Percentiles rank a stretch among this genome's conserved stretches.
These are phyloP conservation scores for Fopius arisanus DNA, from an alignment of 1,140 invertebrate species.

Conservation along the genomic window DNA sequence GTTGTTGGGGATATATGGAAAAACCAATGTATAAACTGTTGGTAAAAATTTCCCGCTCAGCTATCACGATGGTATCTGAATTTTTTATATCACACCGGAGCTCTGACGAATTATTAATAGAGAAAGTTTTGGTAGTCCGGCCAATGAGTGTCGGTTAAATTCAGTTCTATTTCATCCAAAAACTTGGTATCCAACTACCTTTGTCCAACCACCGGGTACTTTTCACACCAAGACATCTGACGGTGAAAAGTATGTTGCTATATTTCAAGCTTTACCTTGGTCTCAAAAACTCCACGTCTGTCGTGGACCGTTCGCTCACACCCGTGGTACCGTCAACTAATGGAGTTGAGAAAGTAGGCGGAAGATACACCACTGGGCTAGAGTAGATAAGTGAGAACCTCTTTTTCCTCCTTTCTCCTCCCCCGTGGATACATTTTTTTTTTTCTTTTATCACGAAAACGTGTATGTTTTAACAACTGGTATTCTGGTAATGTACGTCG, in stretches of 20 bases:
- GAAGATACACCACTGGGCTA: neutral
- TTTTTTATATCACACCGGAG: neutral
- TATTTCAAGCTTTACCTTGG: conserved; percentile 1
- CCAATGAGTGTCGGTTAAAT: conserved; percentile 31
- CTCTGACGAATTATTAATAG: conserved; percentile 29
- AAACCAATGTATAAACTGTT: neutral
- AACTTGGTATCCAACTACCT: neutral
- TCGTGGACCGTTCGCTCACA: conserved; percentile 9
- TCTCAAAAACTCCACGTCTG: neutral
- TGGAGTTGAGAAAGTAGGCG: conserved; percentile 13
- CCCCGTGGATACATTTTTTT: neutral
- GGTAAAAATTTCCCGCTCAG: neutral
- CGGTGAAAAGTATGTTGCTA: conserved; percentile 9
- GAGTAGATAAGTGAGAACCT: conserved; percentile 4
- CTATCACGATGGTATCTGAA: neutral
- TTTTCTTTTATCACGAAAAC: neutral
- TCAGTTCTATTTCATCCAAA: conserved; percentile 18
- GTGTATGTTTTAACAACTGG: neutral
- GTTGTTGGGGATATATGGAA: too few species aligned
- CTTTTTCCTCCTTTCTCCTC: neutral
- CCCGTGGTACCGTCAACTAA: conserved; percentile 2
- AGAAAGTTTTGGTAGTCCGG: conserved; percentile 26
- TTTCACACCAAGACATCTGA: neutral
- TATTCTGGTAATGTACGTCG: neutral
- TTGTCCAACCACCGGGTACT: neutral